Base-by-base conservation (phyloP, 1,140 invertebrate genomes). In the Tetramorium alpestre region DNA sequence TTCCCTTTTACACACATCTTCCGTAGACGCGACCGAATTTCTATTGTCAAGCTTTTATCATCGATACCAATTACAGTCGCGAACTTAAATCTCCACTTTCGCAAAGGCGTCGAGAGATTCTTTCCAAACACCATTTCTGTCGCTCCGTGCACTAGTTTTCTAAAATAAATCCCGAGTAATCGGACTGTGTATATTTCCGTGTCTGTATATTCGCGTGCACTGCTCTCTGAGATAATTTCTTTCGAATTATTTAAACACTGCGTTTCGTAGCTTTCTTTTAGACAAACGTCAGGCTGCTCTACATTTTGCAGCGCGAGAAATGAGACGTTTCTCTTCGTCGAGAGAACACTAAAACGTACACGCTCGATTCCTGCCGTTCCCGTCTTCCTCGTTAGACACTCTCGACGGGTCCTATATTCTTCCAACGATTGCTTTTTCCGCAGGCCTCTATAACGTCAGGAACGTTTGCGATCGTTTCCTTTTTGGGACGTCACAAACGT, bases 391-490 rank as follows among this genome's bases (percentile, higher is more conserved):
- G 56, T 84, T 84, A 84, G 69, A 73, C 54, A 64, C 58, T 64
- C 72, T 10, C 62, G 60, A 38, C 44, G 44, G 25, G 28, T 51
- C 22, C 62, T 51, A 80, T 28, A 28, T 84, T 84, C 69, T 75
- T 84, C 25, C 69, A 49, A 13, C 69, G 67, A 82, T 47, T 84
- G 69, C 80, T 49, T 60, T 75, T 60, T 75, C 69, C 69, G 78
- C 69, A 41, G 51, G 80, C 54, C 44, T 84, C 80, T 60, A 75
- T 73, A 84, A 84, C 58, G 54, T 49, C 80, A 38, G 80, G 54
- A 44, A 84, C 69, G 51, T 73, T 73, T 60, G 80, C 82, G 72
- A 75, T 85, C 76, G 60, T 85, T 85, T 78, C 73, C 72, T 85
- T 56, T 76, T 56, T 56, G 33, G 22, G 25, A 85, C 58, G 22